phyloP scores from a whole-genome alignment of 2,797 vertebrate genomes.

The Pitangus sulphuratus region DNA sequence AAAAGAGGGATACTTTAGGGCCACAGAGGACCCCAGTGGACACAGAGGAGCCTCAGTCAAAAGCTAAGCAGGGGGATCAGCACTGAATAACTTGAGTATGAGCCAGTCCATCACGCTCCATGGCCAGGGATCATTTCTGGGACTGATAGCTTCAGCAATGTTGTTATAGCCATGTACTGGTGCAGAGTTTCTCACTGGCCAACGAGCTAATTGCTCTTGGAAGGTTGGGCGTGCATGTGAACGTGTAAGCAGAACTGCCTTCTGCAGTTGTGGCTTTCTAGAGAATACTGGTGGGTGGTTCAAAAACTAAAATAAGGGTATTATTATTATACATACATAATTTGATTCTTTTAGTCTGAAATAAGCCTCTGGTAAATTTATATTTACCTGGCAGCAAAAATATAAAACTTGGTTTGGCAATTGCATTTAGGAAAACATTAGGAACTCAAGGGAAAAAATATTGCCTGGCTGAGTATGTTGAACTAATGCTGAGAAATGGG shows the following conservation, averaged over 20 bases:
- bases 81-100: not conserved
- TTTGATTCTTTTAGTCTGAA: slow-evolving; percentile 29
- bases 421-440: slow-evolving; percentile 43
- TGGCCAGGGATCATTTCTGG: not conserved
- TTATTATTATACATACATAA: not conserved
- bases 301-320: slow-evolving; percentile 6
- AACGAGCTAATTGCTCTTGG: not conserved
- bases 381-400: slow-evolving; percentile 40
- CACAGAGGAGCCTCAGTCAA: not conserved
- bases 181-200: not conserved
- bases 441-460: slow-evolving; percentile 33
- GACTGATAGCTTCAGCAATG: not conserved
- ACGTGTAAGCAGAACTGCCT: not conserved
- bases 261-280: not conserved
- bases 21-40: not conserved
- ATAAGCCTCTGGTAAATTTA: not conserved
- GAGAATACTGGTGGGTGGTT: not conserved
- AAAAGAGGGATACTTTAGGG: not conserved
- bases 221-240: not conserved
- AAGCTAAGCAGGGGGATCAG: not conserved
- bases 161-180: not conserved
- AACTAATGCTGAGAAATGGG: not conserved
- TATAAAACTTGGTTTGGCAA: slow-evolving; percentile 48
- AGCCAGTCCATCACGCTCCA: not conserved
- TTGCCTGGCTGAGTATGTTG: not conserved